Percentiles rank a stretch among this genome's conserved stretches.
These are phyloP conservation scores for Halichondria panicea DNA, from an alignment of 37 sponge, comb jelly and placozoan species.

Conservation along the genomic window DNA sequence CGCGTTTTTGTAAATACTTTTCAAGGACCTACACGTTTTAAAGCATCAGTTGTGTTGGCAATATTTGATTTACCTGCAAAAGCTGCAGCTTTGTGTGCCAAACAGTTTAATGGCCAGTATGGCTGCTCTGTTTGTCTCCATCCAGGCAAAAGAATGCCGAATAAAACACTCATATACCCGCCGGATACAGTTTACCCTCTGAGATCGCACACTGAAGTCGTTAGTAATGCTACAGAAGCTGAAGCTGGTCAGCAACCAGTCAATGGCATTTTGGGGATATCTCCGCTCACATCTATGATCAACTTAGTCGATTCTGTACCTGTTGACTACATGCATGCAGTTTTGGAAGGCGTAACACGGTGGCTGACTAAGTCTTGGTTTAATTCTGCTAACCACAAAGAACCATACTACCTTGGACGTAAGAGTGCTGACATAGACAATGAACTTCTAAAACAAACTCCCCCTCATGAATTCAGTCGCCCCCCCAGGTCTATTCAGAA, in stretches of 20 bases:
- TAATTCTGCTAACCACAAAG: slow-evolving; percentile 10
- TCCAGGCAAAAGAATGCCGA: slow-evolving; percentile 28
- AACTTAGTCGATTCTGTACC: slow-evolving; percentile 5
- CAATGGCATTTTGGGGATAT: slow-evolving; percentile 14
- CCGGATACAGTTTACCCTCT: not conserved
- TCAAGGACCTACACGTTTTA: too few relatives aligned
- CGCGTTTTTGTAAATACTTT: too few relatives aligned
- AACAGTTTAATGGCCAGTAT: slow-evolving; percentile 46
- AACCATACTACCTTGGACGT: too few relatives aligned
- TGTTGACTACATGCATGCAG: too few relatives aligned
- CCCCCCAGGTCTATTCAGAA: too few relatives aligned
- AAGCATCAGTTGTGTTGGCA: slow-evolving; percentile 4
- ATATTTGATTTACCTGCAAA: slow-evolving; percentile 39
- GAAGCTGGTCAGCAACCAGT: too few relatives aligned
- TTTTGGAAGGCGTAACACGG: too few relatives aligned
- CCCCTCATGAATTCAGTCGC: too few relatives aligned
- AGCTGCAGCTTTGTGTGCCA: not conserved
- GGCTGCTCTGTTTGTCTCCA: slow-evolving; percentile 49
- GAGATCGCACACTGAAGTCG: not conserved
- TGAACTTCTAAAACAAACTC: too few relatives aligned
- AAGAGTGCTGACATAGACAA: too few relatives aligned
- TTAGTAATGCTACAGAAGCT: not conserved
- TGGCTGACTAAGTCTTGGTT: slow-evolving; percentile 24
- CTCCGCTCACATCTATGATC: not conserved
- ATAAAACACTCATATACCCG: slow-evolving; percentile 1